These are phyloP conservation scores for Gandaritis pyraliata DNA, from an alignment of 2,888 invertebrate species.

Conservation along the genomic window DNA sequence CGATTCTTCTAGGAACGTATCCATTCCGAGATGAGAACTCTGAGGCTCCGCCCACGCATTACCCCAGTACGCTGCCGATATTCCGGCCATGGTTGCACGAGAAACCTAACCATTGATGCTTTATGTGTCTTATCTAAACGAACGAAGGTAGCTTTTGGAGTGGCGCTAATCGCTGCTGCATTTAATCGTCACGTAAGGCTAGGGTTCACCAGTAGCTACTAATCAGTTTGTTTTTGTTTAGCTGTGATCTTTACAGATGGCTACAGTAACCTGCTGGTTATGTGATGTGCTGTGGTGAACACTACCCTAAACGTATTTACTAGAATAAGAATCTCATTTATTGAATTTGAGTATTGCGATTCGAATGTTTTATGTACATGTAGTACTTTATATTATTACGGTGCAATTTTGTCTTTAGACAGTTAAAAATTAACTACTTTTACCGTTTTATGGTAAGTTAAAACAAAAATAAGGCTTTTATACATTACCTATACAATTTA, in stretches of 20 bases:
- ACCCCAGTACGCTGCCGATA: conserved; percentile 95
- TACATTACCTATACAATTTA: conserved; percentile 3
- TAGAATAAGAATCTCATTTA: conserved; percentile 9
- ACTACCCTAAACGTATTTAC: neutral
- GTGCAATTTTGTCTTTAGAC: conserved; percentile 22
- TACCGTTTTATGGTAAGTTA: conserved; percentile 23
- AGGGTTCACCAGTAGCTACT: neutral
- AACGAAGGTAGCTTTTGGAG: conserved; percentile 21
- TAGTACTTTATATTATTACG: neutral
- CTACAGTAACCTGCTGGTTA: too few relatives aligned
- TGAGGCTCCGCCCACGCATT: conserved; percentile 91
- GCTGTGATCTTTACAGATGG: too few relatives aligned
- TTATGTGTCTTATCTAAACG: neutral
- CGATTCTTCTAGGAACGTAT: conserved; percentile 96
- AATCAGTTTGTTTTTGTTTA: neutral
- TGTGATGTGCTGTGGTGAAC: neutral
- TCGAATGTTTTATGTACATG: conserved; percentile 1
- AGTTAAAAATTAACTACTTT: conserved; percentile 13
- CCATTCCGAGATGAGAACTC: conserved; percentile 89
- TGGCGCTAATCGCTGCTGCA: conserved; percentile 16
- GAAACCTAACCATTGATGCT: conserved; percentile 65
- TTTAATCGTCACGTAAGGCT: conserved; percentile 10
- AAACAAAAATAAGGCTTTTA: conserved; percentile 3
- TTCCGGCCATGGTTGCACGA: conserved; percentile 95
- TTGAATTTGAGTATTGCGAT: conserved; percentile 13